These are phyloP conservation scores for Callipepla californica DNA, from an alignment of 2,113 vertebrate genomes.

Conservation along the genomic window DNA sequence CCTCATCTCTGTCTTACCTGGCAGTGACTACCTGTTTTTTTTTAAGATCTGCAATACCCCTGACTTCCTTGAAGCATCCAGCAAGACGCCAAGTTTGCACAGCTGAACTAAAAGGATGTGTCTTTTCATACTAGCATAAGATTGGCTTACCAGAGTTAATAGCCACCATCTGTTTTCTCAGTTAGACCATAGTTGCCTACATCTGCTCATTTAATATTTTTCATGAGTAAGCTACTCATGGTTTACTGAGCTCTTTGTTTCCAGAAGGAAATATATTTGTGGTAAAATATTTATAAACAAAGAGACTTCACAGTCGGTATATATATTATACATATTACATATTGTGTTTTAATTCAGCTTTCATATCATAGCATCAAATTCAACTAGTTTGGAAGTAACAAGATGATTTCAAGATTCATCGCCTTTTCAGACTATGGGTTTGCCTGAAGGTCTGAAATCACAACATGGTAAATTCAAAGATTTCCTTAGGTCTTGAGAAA, in stretches of 20 bases:
- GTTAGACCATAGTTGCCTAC: neutral
- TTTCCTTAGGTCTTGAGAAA: neutral
- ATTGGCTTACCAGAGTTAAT: neutral
- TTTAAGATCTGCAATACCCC: neutral
- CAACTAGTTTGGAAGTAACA: neutral
- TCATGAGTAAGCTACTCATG: neutral
- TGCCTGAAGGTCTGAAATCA: neutral
- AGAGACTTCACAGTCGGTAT: neutral
- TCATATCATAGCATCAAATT: neutral
- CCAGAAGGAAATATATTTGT: neutral
- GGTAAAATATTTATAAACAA: neutral
- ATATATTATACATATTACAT: neutral
- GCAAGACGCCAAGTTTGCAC: neutral
- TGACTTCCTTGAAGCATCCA: neutral
- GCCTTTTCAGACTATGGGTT: neutral
- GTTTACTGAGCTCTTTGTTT: neutral
- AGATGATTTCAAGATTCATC: neutral
- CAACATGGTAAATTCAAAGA: neutral
- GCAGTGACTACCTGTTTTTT: neutral
- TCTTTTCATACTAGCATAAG: neutral
- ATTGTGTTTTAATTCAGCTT: neutral
- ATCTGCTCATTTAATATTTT: neutral
- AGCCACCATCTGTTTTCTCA: neutral
- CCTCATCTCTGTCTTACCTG: neutral
- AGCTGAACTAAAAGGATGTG: neutral